Evolutionary conservation across 2,113 vertebrate genomes (phyloP), one percentile per base, ranked within the genome.

Genomic region (Tichodroma muraria): DNA sequence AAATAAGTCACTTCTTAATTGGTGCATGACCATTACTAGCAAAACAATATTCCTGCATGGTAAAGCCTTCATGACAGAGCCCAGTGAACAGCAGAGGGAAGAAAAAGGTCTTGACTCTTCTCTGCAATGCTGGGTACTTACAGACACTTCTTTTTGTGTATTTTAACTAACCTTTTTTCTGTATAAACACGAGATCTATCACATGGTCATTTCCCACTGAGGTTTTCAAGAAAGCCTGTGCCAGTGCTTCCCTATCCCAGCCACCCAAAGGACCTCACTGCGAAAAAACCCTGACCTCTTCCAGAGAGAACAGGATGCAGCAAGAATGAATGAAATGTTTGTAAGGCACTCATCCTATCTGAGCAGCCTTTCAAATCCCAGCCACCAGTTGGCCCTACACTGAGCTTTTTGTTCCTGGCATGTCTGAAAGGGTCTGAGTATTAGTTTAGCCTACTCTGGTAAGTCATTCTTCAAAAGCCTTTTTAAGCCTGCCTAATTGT

Each of bases 291-390:
- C 28, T 54, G 73, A 94, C 53, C 53, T 89, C 88, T 94, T 89
- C 47, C 53, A 91, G 71, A 87, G 49, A 16, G 79, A 85, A 94
- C 85, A 87, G 92, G 93, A 96, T 83, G 63, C 52, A 91, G 76
- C 44, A 94, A 78, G 70, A 91, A 96, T 87, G 77, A 96, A 90
- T 66, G 50, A 90, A 95, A 84, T 80, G 84, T 54, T 70, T 91
- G 61, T 91, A 59, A 80, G 35, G 50, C 66, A 28, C 45, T 76
- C 50, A 45, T 85, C 79, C 59, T 81, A 66, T 95, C 81, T 85
- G 35, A 80, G 45, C 8, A 3, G 30, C 63, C 85, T 94, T 91
- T 88, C 85, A 80, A 77, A 91, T 54, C 63, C 37, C 66, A 89
- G 70, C 40, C 57, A 79, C 33, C 63, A 68, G 57, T 75, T 65